A percentile compares a stretch with the other conserved stretches of the same genome.
Conservation (phyloP, 2,888 invertebrate genomes). For the Microplitis deprimator region DNA sequence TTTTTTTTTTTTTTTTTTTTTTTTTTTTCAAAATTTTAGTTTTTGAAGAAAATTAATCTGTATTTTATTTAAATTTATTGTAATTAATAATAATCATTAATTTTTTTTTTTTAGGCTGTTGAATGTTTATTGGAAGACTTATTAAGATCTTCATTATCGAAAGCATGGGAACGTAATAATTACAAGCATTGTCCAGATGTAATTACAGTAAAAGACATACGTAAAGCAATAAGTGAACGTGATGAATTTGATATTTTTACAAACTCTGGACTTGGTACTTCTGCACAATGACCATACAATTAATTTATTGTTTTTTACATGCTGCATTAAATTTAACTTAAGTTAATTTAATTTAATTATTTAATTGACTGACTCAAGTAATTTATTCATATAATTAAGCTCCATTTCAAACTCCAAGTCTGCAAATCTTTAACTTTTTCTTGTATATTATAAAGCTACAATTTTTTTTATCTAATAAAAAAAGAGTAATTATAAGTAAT, state of each 20-base stretch:
- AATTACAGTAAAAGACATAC: constrained; percentile 61
- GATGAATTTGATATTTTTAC: constrained; percentile 68
- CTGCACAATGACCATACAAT: constrained; percentile 30
- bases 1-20: no score
- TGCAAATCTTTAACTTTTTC: no score
- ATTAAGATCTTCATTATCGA: constrained; percentile 60
- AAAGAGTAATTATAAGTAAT: no score
- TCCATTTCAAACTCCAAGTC: no score
- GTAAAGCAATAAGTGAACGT: constrained; percentile 59
- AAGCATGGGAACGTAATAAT: constrained; percentile 60
- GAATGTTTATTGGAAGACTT: constrained; percentile 64
- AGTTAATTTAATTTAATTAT: background rate
- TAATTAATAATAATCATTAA: constrained; percentile 14
- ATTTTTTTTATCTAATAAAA: no score
- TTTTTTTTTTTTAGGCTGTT: constrained; percentile 53
- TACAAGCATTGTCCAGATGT: constrained; percentile 54
- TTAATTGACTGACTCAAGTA: no score
- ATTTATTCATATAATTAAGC: no score
- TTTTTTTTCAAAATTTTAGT: no score
- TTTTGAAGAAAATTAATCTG: no score
- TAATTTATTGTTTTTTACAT: background rate
- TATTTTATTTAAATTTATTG: constrained; percentile 5
- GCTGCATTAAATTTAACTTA: background rate
- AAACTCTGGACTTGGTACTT: constrained; percentile 58
- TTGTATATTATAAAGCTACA: no score